Evolutionary conservation across 2,888 invertebrate genomes (phyloP).

Genomic region (Cosmopolites sordidus): DNA sequence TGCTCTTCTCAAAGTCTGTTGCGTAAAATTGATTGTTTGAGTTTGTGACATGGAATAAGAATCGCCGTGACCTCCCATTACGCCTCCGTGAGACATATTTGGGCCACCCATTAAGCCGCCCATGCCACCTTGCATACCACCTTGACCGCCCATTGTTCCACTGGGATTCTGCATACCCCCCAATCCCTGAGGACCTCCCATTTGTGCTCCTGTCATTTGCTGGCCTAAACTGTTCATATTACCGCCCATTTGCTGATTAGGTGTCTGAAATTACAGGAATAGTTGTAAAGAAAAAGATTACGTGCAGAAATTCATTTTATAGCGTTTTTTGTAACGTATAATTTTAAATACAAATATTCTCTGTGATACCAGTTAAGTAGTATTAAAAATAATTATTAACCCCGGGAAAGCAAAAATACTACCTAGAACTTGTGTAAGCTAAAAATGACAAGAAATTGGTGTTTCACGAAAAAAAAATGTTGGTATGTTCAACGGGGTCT

Average conservation of each 20-base stretch:
- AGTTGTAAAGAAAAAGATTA: no score
- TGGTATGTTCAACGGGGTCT: no score
- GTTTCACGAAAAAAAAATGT: no score
- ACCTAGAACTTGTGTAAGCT: no score
- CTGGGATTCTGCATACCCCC: conserved; percentile 31
- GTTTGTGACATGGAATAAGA: conserved; percentile 75
- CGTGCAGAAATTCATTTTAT: no score
- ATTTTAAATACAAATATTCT: no score
- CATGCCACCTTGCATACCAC: conserved; percentile 20
- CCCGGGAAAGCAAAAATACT: no score
- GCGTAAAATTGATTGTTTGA: conserved; percentile 81
- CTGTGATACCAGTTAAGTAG: no score
- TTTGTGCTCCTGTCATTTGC: conserved; percentile 30
- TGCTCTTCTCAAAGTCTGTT: conserved; percentile 61
- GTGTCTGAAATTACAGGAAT: conserved; percentile 26
- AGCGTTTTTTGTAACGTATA: no score
- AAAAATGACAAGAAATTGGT: no score
- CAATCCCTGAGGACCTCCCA: conserved; percentile 29
- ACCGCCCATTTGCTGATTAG: conserved; percentile 31
- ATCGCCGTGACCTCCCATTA: conserved; percentile 50
- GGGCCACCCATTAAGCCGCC: conserved; percentile 28
- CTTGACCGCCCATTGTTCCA: conserved; percentile 18
- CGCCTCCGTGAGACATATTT: conserved; percentile 27
- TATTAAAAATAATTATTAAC: no score
- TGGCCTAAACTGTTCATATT: conserved; percentile 30